Evolutionary conservation across 2,888 invertebrate genomes (phyloP).

Genomic region (Siphlonurus alternatus): DNA sequence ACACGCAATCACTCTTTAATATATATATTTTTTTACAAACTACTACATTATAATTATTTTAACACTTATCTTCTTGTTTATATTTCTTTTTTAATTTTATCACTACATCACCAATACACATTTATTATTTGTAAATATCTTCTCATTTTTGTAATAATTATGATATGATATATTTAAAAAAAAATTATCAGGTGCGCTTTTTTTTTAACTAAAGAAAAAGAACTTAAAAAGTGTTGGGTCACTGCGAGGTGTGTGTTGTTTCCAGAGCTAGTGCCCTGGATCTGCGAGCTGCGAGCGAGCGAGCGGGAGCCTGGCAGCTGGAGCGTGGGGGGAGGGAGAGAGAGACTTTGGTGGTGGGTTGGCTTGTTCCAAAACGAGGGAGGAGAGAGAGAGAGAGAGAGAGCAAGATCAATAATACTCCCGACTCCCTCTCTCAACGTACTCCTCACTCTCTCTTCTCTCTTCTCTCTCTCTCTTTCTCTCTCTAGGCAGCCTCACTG

Average conservation of each 20-base stretch:
- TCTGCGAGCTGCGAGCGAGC: background rate
- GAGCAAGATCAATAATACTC: background rate
- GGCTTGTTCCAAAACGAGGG: conserved; percentile 7
- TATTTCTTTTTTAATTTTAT: no score
- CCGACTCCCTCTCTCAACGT: no score
- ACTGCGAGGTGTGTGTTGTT: conserved; percentile 6
- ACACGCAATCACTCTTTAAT: background rate
- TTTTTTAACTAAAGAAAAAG: no score
- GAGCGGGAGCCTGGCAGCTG: conserved; percentile 4
- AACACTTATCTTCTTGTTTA: no score
- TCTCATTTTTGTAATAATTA: background rate
- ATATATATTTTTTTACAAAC: no score
- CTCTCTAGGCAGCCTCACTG: background rate
- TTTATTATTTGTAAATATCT: background rate
- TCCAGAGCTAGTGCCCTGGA: conserved; percentile 6
- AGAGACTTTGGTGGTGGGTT: conserved; percentile 12
- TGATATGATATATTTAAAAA: background rate
- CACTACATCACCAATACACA: background rate
- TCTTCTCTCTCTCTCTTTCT: background rate
- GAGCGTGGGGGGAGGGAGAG: conserved; percentile 8
- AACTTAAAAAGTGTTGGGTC: conserved; percentile 2
- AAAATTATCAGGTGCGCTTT: conserved; percentile 6
- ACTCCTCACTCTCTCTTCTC: background rate
- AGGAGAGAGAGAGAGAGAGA: conserved; percentile 12
- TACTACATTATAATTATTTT: no score